These are phyloP conservation scores for Trichomycterus rosablanca DNA, from an alignment of 2,113 vertebrate species.

Conservation along the genomic window DNA sequence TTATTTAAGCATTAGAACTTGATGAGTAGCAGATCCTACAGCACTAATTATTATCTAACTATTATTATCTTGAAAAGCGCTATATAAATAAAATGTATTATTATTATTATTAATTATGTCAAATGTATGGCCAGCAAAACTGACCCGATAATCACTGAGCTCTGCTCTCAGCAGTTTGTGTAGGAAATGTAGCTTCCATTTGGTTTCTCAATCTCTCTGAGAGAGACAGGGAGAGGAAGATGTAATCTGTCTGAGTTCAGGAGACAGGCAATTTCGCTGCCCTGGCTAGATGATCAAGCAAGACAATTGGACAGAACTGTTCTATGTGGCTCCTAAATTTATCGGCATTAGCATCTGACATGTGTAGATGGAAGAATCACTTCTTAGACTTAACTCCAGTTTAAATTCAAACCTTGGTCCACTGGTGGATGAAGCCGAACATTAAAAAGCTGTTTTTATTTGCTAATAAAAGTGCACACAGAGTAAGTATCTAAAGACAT, in stretches of 20 bases:
- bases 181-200: conserved; percentile 11
- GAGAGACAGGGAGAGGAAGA: conserved; percentile 9
- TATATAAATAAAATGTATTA: too few species aligned
- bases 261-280: conserved; percentile 16
- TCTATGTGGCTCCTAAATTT: conserved; percentile 6
- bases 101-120: too few species aligned
- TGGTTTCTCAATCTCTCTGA: conserved; percentile 11
- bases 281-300: conserved; percentile 10
- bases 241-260: conserved; percentile 27
- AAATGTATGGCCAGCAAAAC: background rate
- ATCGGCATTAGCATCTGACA: conserved; percentile 11
- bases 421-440: too few species aligned
- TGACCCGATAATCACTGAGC: background rate
- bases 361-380: background rate
- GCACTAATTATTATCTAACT: too few species aligned
- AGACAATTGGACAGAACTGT: conserved; percentile 27
- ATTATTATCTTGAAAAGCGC: too few species aligned
- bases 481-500: too few species aligned
- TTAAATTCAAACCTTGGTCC: too few species aligned
- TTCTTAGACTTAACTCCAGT: too few species aligned
- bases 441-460: too few species aligned
- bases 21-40: background rate
- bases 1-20: background rate
- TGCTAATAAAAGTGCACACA: too few species aligned
- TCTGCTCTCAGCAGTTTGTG: conserved; percentile 5